Evolutionary conservation across 2,797 vertebrate species (phyloP).

Genomic region (Propithecus perrieri): DNA sequence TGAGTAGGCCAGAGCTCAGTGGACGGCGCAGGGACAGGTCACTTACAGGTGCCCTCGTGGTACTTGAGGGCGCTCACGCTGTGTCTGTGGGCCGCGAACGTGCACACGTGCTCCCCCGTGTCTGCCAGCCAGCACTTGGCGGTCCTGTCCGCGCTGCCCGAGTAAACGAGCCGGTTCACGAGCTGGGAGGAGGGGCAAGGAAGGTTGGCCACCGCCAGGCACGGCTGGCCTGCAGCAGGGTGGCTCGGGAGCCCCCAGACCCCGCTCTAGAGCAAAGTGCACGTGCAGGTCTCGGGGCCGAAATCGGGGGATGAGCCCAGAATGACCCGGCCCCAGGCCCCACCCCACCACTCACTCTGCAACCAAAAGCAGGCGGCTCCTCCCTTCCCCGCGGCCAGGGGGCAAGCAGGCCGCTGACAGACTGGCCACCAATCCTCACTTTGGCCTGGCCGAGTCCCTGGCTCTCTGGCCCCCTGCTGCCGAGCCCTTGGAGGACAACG

Average conservation of each 20-base stretch:
- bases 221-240: accelerated
- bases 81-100: slow-evolving; percentile 87
- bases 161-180: slow-evolving; percentile 86
- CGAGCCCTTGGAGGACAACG: accelerated
- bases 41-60: slow-evolving; percentile 89
- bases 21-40: slow-evolving; percentile 2
- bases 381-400: background rate
- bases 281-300: accelerated
- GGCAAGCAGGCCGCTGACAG: background rate
- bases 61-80: slow-evolving; percentile 88
- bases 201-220: accelerated
- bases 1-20: accelerated
- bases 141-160: slow-evolving; percentile 87
- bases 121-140: slow-evolving; percentile 89
- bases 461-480: background rate
- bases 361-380: background rate
- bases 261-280: background rate
- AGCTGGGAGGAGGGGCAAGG: slow-evolving; percentile 80
- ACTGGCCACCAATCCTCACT: background rate
- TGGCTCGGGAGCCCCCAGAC: background rate
- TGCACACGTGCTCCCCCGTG: slow-evolving; percentile 85
- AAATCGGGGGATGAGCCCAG: background rate
- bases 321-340: accelerated
- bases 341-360: accelerated
- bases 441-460: background rate